Evolutionary conservation across 2,113 vertebrate species (phyloP).

Genomic region (Vimba vimba): DNA sequence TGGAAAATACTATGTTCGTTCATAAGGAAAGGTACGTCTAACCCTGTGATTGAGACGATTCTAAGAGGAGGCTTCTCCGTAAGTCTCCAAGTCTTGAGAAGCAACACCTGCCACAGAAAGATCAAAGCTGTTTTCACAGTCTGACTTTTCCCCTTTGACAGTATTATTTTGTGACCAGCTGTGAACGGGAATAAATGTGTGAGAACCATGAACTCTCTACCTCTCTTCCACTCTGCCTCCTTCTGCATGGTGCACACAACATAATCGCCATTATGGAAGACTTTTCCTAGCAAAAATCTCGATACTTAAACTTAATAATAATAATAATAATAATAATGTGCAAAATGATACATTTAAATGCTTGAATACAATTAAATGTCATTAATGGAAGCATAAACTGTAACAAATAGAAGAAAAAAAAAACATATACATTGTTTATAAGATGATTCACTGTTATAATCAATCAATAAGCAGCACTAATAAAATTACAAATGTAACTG

Average conservation of each 20-base stretch:
- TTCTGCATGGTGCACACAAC: background rate
- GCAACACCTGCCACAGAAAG: slow-evolving; percentile 41
- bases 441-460: background rate
- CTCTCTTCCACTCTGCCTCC: background rate
- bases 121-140: slow-evolving; percentile 15
- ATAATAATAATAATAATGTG: background rate
- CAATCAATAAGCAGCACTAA: background rate
- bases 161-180: slow-evolving; percentile 32
- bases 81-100: slow-evolving; percentile 14
- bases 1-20: slow-evolving; percentile 15
- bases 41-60: slow-evolving; percentile 4
- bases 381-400: background rate
- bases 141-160: slow-evolving; percentile 23
- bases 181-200: slow-evolving; percentile 43
- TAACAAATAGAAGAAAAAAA: background rate
- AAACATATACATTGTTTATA: background rate
- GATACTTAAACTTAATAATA: background rate
- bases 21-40: background rate
- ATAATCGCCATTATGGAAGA: background rate
- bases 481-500: background rate
- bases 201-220: slow-evolving; percentile 24
- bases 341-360: background rate
- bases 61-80: background rate
- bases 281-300: background rate
- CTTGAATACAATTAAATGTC: background rate